phyloP scores from a whole-genome alignment of 2,888 invertebrate species.

The Augochlorella aurata region DNA sequence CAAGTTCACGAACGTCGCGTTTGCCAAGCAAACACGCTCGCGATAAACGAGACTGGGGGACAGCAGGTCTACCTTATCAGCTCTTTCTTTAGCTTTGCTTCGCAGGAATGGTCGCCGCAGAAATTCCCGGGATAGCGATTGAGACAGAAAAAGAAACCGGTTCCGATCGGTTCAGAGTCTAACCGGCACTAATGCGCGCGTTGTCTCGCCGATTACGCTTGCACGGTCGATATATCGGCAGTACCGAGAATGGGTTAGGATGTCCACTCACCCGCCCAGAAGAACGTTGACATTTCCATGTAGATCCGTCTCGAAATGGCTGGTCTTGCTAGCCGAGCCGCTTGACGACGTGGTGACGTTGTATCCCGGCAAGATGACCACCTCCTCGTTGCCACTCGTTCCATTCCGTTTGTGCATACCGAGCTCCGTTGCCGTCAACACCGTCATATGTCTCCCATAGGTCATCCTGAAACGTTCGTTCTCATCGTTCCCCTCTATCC shows the following conservation, averaged over 20 bases:
- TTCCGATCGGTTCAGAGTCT: background rate
- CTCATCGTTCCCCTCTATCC: background rate
- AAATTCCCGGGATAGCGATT: constrained; percentile 9
- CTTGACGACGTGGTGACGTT: constrained; percentile 50
- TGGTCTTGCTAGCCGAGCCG: constrained; percentile 59
- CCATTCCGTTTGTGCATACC: constrained; percentile 46
- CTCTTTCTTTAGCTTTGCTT: constrained; percentile 10
- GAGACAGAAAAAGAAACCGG: background rate
- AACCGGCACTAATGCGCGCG: background rate
- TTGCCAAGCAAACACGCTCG: constrained; percentile 16
- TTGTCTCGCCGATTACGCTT: background rate
- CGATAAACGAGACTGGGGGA: constrained; percentile 2
- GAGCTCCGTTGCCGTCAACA: constrained; percentile 74
- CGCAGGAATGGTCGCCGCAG: background rate
- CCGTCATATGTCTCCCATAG: constrained; percentile 85
- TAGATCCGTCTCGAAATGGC: constrained; percentile 79
- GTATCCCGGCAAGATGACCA: constrained; percentile 67
- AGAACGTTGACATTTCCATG: constrained; percentile 88
- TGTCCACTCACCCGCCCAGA: constrained; percentile 88
- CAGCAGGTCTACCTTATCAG: constrained; percentile 8
- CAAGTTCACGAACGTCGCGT: constrained; percentile 16
- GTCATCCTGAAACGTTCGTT: constrained; percentile 25
- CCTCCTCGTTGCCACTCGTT: constrained; percentile 48
- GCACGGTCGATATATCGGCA: background rate
- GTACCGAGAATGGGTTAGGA: background rate